Conservation (phyloP, 2,888 invertebrate species). For the Oxystoma pomonae region DNA sequence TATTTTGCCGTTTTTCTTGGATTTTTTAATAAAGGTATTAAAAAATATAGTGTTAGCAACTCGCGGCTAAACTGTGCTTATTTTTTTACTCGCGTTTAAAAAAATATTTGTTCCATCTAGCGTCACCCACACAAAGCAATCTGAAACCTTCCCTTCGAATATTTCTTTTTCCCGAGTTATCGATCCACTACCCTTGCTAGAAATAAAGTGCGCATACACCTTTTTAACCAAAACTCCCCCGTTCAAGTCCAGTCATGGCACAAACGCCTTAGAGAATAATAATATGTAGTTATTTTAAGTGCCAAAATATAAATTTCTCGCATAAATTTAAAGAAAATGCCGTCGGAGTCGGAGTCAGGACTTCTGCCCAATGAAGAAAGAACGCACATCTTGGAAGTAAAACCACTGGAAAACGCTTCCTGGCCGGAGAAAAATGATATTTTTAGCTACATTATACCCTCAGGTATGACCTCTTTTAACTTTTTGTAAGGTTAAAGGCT, state of each 20-base stretch:
- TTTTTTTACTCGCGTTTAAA: too few species aligned
- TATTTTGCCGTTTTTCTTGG: too few species aligned
- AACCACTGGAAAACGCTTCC: conserved; percentile 40
- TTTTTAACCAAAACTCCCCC: neutral
- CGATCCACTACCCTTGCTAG: neutral
- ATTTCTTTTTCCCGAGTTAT: too few species aligned
- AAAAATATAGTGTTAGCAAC: too few species aligned
- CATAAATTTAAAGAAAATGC: conserved; percentile 28
- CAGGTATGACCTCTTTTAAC: conserved; percentile 36
- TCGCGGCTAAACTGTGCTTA: too few species aligned
- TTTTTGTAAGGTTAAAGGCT: neutral
- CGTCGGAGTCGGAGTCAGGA: conserved; percentile 36
- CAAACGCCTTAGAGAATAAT: neutral
- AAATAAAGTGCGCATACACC: neutral
- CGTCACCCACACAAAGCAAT: too few species aligned
- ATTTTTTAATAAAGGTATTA: too few species aligned
- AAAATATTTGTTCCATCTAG: too few species aligned
- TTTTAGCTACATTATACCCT: conserved; percentile 45
- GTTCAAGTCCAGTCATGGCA: neutral
- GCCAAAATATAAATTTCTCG: too few species aligned
- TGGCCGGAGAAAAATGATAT: conserved; percentile 44
- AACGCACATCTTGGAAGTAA: conserved; percentile 41
- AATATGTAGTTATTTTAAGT: neutral
- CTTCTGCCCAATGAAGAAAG: conserved; percentile 44
- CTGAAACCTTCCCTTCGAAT: too few species aligned